phyloP scores from a whole-genome alignment of 2,888 invertebrate species.

The Melangyna quadrimaculata region DNA sequence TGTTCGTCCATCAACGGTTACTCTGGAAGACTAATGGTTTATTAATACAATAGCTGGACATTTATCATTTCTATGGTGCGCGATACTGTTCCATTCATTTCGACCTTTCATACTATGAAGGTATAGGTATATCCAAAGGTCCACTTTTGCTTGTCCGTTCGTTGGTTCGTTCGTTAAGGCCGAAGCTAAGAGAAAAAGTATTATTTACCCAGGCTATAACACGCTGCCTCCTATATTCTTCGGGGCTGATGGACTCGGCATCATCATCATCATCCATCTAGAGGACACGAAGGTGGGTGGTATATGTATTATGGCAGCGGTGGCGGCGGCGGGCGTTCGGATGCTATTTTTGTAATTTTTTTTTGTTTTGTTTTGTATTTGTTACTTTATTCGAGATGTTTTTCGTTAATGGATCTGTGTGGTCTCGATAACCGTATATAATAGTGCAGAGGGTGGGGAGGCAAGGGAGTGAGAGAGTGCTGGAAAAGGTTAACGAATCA shows the following conservation, averaged over 20 bases:
- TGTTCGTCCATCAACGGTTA: slow-evolving; percentile 44
- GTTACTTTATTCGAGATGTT: slow-evolving; percentile 38
- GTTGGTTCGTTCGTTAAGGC: neutral
- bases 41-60: slow-evolving; percentile 71
- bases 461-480: neutral
- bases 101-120: too few species aligned
- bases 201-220: slow-evolving; percentile 63
- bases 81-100: slow-evolving; percentile 67
- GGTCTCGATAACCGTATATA: slow-evolving; percentile 57
- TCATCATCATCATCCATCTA: slow-evolving; percentile 67
- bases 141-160: neutral
- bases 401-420: slow-evolving; percentile 64
- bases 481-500: slow-evolving; percentile 61
- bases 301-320: slow-evolving; percentile 4
- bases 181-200: slow-evolving; percentile 45
- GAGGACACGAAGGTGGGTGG: slow-evolving; percentile 44
- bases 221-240: slow-evolving; percentile 41
- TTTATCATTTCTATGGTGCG: slow-evolving; percentile 66
- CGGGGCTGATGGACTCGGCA: slow-evolving; percentile 56
- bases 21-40: slow-evolving; percentile 66
- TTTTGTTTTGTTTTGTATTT: slow-evolving; percentile 8
- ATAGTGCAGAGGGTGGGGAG: neutral
- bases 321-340: neutral
- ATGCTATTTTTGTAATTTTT: neutral
- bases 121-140: neutral